Evolutionary conservation across 2,113 vertebrate genomes (phyloP), one percentile per base, ranked within the genome.

Genomic region (Phaethon lepturus): DNA sequence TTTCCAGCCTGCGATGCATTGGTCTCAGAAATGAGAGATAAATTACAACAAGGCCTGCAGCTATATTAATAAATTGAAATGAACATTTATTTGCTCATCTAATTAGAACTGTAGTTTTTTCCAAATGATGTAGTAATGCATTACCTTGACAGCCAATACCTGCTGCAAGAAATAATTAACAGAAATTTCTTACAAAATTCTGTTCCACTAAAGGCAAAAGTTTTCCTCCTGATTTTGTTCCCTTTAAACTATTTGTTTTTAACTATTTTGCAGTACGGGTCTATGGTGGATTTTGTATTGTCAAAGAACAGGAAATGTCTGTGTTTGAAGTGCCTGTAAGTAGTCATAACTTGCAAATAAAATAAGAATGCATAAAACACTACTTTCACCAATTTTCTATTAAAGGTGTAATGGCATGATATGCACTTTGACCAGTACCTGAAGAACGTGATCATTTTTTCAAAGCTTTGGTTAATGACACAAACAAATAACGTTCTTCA

Each of bases 31-130:
- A 97, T 92, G 71, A 97, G 95, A 98, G 98, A 98, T 98, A 98
- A 98, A 98, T 98, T 98, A 96, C 97, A 98, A 97, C 95, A 96
- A 95, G 95, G 93, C 98, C 97, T 97, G 97, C 96, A 98, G 98
- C 98, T 98, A 98, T 97, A 98, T 98, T 98, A 98, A 98, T 98
- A 98, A 98, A 98, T 98, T 98, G 97, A 98, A 98, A 97, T 94
- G 97, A 98, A 97, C 98, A 98, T 98, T 98, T 98, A 98, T 98
- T 98, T 98, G 97, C 97, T 98, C 97, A 98, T 98, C 98, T 98
- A 98, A 98, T 98, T 98, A 98, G 97, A 97, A 95, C 31, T 95
- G 96, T 97, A 97, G 87, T 92, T 98, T 98, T 96, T 98, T 97
- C 97, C 91, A 98, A 98, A 98, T 96, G 94, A 74, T 92, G 49